Conservation (phyloP, 2,113 vertebrate genomes). For the Ciconia boyciana region DNA sequence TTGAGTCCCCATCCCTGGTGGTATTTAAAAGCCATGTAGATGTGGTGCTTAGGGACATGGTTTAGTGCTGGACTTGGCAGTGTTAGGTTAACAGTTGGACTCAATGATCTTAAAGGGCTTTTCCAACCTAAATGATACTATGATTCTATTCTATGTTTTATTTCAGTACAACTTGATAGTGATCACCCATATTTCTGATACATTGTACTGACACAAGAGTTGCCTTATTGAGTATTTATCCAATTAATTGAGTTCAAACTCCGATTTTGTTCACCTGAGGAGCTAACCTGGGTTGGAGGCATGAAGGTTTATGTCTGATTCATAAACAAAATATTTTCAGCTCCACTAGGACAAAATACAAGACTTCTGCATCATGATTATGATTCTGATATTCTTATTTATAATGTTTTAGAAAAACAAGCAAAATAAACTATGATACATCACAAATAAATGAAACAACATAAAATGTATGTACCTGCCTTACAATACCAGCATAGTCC, state of each 20-base stretch:
- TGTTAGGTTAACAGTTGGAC: too few relatives aligned
- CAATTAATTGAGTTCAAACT: background rate
- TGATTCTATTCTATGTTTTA: background rate
- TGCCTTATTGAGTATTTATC: background rate
- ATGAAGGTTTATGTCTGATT: background rate
- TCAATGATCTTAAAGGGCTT: too few relatives aligned
- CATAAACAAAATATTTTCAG: background rate
- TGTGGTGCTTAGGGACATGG: too few relatives aligned
- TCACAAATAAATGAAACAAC: background rate
- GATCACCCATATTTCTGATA: background rate
- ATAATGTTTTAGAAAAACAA: background rate
- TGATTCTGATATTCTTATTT: background rate
- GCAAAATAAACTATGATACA: background rate
- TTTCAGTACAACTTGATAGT: background rate
- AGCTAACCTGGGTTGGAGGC: background rate
- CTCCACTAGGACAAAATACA: background rate
- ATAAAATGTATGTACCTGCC: background rate
- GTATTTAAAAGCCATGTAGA: too few relatives aligned
- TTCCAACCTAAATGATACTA: too few relatives aligned
- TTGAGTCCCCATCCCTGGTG: too few relatives aligned
- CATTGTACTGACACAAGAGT: background rate
- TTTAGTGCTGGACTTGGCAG: too few relatives aligned
- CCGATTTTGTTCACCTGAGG: background rate
- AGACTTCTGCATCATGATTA: background rate
- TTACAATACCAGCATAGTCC: background rate